These are phyloP conservation scores for Andrena haemorrhoa DNA, from an alignment of 2,888 invertebrate genomes.

Conservation along the genomic window DNA sequence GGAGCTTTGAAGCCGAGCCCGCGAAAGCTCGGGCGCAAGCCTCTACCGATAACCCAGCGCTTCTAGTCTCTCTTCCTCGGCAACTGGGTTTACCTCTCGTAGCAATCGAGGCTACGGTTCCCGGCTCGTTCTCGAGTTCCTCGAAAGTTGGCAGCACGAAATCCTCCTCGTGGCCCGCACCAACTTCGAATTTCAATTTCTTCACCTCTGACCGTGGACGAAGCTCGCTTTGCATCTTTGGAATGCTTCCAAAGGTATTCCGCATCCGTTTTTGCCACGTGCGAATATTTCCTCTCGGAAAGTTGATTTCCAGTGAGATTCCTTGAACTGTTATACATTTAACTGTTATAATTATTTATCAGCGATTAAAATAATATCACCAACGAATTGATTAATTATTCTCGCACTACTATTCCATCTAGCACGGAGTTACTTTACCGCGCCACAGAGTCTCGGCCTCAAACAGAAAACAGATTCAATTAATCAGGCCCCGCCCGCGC, in stretches of 20 bases:
- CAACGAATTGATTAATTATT: too few relatives aligned
- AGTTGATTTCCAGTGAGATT: too few relatives aligned
- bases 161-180: background rate
- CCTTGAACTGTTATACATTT: too few relatives aligned
- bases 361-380: too few relatives aligned
- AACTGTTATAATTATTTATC: too few relatives aligned
- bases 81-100: conserved; percentile 2
- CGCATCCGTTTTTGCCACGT: too few relatives aligned
- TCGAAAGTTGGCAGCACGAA: conserved; percentile 67
- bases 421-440: too few relatives aligned
- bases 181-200: background rate
- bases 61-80: background rate
- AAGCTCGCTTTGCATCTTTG: too few relatives aligned
- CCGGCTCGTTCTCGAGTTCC: conserved; percentile 24
- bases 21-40: background rate
- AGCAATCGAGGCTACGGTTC: background rate
- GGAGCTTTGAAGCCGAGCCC: conserved; percentile 31
- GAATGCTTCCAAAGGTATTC: too few relatives aligned
- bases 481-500: conserved; percentile 23
- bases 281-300: too few relatives aligned
- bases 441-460: too few relatives aligned
- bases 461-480: conserved; percentile 20
- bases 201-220: background rate
- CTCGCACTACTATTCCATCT: too few relatives aligned
- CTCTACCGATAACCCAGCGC: conserved; percentile 55